Percentiles rank a stretch among this genome's conserved stretches.
phyloP scores from a whole-genome alignment of 2,113 vertebrate species.

The Plectropomus leopardus region DNA sequence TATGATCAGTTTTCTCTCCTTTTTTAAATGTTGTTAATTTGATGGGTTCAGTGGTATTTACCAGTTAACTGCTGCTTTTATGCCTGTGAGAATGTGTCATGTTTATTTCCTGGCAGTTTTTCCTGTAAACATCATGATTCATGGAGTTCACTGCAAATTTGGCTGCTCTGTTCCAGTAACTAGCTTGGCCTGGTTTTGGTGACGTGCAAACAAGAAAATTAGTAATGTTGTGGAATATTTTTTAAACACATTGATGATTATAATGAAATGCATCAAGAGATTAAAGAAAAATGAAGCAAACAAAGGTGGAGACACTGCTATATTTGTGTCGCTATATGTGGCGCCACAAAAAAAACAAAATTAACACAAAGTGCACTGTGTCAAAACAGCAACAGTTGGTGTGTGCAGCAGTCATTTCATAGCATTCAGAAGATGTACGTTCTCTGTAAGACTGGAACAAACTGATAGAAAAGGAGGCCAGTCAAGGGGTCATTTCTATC shows the following conservation, averaged over 20 bases:
- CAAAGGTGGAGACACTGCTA: background rate
- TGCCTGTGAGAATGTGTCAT: background rate
- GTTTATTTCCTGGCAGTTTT: conserved; percentile 9
- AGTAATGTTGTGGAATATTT: background rate
- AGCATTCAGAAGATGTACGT: background rate
- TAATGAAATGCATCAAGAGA: background rate
- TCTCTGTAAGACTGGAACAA: background rate
- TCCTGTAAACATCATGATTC: conserved; percentile 17
- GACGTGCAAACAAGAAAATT: background rate
- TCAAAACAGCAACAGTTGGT: background rate
- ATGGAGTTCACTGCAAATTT: background rate
- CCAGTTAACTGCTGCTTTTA: too few relatives aligned
- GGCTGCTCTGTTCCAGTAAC: background rate
- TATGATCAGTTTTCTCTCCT: background rate
- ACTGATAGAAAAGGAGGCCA: background rate
- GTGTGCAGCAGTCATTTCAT: background rate
- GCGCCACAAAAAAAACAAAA: too few relatives aligned
- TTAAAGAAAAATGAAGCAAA: background rate
- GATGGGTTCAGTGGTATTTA: background rate
- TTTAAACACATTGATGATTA: background rate
- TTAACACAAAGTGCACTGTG: background rate
- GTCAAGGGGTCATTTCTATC: conserved; percentile 2
- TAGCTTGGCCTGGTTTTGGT: background rate
- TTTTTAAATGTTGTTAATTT: background rate
- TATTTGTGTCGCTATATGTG: background rate